Percentiles rank a stretch among this genome's conserved stretches.
Conservation (phyloP, 2,888 invertebrate genomes). For the Cistogaster globosa region DNA sequence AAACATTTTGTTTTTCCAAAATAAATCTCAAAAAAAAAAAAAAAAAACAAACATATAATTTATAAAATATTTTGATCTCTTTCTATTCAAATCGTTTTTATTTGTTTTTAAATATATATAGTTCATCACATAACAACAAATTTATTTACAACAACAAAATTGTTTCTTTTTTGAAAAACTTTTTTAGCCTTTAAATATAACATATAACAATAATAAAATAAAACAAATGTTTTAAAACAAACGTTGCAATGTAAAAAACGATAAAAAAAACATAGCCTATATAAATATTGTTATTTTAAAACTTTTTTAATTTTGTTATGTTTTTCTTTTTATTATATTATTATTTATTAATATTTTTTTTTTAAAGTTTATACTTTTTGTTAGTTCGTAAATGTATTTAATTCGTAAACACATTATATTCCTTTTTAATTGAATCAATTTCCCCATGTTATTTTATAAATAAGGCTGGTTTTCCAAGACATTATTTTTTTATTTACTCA, state of each 20-base stretch:
- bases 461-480: constrained; percentile 84
- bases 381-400: constrained; percentile 60
- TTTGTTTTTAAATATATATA: constrained; percentile 44
- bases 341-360: constrained; percentile 19
- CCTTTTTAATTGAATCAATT: constrained; percentile 71
- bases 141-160: constrained; percentile 52
- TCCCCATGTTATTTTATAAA: constrained; percentile 73
- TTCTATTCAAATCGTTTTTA: constrained; percentile 66
- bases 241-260: constrained; percentile 69
- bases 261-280: constrained; percentile 56
- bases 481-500: constrained; percentile 78
- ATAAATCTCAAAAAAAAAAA: constrained; percentile 64
- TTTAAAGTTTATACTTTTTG: constrained; percentile 57
- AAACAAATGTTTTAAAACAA: constrained; percentile 54
- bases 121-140: constrained; percentile 49
- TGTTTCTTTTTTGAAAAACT: constrained; percentile 60
- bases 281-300: constrained; percentile 67
- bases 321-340: constrained; percentile 59
- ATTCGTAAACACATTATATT: constrained; percentile 66
- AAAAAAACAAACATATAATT: constrained; percentile 55
- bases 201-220: constrained; percentile 45
- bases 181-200: constrained; percentile 50
- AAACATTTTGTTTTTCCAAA: constrained; percentile 49
- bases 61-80: constrained; percentile 71
- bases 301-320: constrained; percentile 63